These are phyloP conservation scores for Loxodonta africana DNA, from an alignment of 2,113 vertebrate genomes.

Conservation along the genomic window DNA sequence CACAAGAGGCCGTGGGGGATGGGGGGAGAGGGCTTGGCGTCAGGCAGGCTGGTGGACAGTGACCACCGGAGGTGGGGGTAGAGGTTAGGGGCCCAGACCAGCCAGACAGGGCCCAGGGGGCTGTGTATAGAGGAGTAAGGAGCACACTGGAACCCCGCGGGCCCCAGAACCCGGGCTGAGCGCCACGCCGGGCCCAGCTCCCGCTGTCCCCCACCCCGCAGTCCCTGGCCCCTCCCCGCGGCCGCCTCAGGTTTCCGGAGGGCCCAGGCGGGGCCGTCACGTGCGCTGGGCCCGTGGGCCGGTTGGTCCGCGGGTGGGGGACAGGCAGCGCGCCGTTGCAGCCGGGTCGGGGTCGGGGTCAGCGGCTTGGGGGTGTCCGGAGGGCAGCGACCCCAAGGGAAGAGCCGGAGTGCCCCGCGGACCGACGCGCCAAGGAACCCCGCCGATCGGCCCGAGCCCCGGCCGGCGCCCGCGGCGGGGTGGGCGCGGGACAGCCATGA, in stretches of 20 bases:
- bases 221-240: not conserved
- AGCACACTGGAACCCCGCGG: not conserved
- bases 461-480: not conserved
- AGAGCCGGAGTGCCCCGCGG: not conserved
- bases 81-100: not conserved
- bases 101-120: not conserved
- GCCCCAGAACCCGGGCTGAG: not conserved
- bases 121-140: not conserved
- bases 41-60: too few species aligned
- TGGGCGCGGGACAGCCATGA: conserved; percentile 71
- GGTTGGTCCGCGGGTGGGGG: conserved; percentile 70
- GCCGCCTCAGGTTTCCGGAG: conserved; percentile 77
- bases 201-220: not conserved
- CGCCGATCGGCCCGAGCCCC: not conserved
- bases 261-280: conserved; percentile 69
- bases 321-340: not conserved
- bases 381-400: not conserved
- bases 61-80: not conserved
- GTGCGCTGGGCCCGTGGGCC: conserved; percentile 64
- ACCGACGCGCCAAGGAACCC: not conserved
- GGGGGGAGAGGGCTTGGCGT: not conserved
- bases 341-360: not conserved
- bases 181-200: not conserved
- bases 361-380: not conserved
- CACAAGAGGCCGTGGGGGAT: not conserved